Conservation (phyloP, 2,797 vertebrate genomes). For the Tokudaia tokunoshimensis region DNA sequence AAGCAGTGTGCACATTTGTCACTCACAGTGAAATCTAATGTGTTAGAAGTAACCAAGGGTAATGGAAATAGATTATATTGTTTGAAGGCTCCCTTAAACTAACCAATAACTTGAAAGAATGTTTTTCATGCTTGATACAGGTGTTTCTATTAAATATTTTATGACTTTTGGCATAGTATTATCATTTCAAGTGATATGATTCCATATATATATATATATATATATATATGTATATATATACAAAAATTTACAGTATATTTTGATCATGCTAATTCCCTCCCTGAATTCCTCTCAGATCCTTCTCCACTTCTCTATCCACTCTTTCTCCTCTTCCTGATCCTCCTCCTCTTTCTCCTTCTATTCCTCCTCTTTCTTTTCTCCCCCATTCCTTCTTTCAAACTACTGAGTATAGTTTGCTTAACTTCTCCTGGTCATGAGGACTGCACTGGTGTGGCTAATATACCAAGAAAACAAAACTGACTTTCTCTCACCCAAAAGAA, state of each 20-base stretch:
- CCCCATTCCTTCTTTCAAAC: not conserved
- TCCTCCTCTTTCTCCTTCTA: not conserved
- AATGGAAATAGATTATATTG: not conserved
- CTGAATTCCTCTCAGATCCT: not conserved
- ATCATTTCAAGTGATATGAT: not conserved
- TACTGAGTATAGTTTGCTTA: not conserved
- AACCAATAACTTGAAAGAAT: not conserved
- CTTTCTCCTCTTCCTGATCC: not conserved
- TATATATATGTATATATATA: not conserved
- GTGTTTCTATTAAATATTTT: not conserved
- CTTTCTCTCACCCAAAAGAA: not conserved
- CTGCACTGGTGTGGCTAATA: not conserved
- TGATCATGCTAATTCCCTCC: not conserved
- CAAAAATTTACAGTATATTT: too few species aligned
- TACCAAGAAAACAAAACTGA: not conserved
- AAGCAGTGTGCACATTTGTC: not conserved
- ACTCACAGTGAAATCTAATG: slow-evolving; percentile 14
- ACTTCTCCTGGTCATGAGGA: not conserved
- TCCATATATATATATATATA: not conserved
- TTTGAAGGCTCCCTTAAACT: not conserved
- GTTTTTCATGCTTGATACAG: not conserved
- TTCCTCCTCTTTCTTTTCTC: not conserved
- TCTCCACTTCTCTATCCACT: not conserved
- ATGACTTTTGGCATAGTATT: not conserved
- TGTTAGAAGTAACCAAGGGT: not conserved